phyloP scores from a whole-genome alignment of 2,113 vertebrate species.

The Promerops cafer region DNA sequence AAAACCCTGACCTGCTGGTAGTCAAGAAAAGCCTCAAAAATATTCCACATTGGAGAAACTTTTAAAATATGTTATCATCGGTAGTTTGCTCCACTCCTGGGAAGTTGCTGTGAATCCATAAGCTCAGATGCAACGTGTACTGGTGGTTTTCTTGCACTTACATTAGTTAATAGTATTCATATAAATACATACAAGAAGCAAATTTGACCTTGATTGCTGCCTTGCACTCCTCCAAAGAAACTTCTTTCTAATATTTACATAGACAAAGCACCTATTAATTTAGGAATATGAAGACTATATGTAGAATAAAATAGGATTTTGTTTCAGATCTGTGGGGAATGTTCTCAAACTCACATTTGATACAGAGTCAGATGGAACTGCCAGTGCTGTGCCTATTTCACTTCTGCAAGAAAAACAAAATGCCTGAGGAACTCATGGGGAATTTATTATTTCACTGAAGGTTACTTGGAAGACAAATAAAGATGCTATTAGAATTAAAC shows the following conservation, averaged over 20 bases:
- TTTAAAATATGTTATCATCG: background rate
- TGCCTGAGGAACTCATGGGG: background rate
- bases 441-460: background rate
- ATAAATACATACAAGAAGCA: background rate
- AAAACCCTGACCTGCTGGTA: fast-evolving
- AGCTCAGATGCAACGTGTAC: background rate
- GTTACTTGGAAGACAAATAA: background rate
- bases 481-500: background rate
- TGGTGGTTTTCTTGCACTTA: background rate
- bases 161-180: background rate
- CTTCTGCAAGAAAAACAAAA: background rate
- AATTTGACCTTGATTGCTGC: background rate
- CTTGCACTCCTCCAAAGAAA: background rate
- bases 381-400: background rate
- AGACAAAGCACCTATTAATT: background rate
- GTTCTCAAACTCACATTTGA: background rate
- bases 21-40: background rate
- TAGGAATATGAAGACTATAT: background rate
- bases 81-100: background rate
- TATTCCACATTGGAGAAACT: background rate
- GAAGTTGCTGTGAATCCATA: background rate
- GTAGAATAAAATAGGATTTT: background rate
- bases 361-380: background rate
- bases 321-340: background rate
- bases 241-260: background rate